Base-by-base conservation (phyloP, 2,888 invertebrate species). In the Linnaemya vulpina region DNA sequence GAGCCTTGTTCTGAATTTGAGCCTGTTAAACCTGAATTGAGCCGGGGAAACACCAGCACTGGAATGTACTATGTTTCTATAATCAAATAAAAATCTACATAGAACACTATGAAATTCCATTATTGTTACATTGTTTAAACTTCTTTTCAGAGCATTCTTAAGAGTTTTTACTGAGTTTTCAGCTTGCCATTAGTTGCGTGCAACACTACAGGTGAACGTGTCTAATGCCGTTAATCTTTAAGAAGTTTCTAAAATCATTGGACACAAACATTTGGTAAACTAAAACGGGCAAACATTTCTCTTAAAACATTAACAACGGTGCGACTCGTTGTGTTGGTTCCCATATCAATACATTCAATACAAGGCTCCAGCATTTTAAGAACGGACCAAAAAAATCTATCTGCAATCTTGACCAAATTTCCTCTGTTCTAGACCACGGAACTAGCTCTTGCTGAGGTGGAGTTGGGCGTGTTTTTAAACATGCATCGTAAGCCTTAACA, bases 221-320 rank as follows among this genome's bases (percentile, higher is more conserved):
- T 30, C 30, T 5, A 30, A 30, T 30, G 5, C 30, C 30, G 30
- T 30, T 30, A 30, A 30, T 30, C 30, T 30, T 30, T 30, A 30
- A 30, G 30, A 30, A 30, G 30, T 30, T 30, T 30, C 30, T 30
- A 30, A 30, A 30, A 30, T 5, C 43, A 43, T 13, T 43, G 43
- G 15, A 43, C 30, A 43, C 43, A 43, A 13, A 38, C 53, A 15
- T 83, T 83, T 17, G 89, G 89, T 15, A 90, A 81, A 0, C 89
- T 88, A 87, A 88, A 88, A 51, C 87, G 86, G 51, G 87, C 79
- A 88, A 89, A 88, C 38, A 84, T 55, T 22, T 74, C 70, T 38
- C 77, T 62, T 40, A 87, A 46, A 13, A 74, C 79, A 0, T 10
- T 11, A 17, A 86, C 79, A 0, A 80, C 78, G 1, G 86, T 82